phyloP scores from a whole-genome alignment of 2,888 invertebrate genomes.

The Cenopis cana region DNA sequence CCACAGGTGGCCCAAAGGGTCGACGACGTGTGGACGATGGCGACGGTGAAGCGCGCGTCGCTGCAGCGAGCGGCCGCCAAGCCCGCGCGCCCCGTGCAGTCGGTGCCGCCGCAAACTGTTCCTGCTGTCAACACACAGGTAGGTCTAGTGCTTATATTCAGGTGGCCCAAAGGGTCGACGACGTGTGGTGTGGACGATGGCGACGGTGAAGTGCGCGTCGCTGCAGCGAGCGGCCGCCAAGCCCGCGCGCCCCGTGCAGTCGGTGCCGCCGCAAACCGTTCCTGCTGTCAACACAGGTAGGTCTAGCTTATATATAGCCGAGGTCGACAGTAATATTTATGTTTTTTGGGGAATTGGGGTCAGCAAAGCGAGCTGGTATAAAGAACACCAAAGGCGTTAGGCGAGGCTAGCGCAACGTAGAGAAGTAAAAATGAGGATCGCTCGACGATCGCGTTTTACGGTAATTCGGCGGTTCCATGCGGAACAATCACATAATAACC shows the following conservation, averaged over 20 bases:
- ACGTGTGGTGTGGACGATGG: constrained; percentile 97
- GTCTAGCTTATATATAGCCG: constrained; percentile 46
- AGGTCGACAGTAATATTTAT: too few species aligned
- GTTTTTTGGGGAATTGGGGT: too few species aligned
- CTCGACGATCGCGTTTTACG: too few species aligned
- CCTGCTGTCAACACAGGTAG: constrained; percentile 62
- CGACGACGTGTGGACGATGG: constrained; percentile 97
- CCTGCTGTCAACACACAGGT: constrained; percentile 62
- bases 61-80: constrained; percentile 89
- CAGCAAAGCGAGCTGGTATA: too few species aligned
- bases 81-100: constrained; percentile 91
- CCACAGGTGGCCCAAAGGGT: constrained; percentile 94
- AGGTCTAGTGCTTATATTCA: constrained; percentile 65
- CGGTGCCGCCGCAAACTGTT: constrained; percentile 91
- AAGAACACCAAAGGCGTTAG: too few species aligned
- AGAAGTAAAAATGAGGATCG: too few species aligned
- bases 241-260: constrained; percentile 91
- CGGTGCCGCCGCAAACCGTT: constrained; percentile 90
- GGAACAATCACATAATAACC: too few species aligned
- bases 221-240: constrained; percentile 89
- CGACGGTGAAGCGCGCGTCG: constrained; percentile 91
- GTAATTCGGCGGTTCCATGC: too few species aligned
- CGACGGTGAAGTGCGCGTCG: constrained; percentile 91
- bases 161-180: constrained; percentile 97
- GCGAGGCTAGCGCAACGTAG: too few species aligned